Evolutionary conservation across 2,888 invertebrate genomes (phyloP).

Genomic region (Tetrapedia diversipes): DNA sequence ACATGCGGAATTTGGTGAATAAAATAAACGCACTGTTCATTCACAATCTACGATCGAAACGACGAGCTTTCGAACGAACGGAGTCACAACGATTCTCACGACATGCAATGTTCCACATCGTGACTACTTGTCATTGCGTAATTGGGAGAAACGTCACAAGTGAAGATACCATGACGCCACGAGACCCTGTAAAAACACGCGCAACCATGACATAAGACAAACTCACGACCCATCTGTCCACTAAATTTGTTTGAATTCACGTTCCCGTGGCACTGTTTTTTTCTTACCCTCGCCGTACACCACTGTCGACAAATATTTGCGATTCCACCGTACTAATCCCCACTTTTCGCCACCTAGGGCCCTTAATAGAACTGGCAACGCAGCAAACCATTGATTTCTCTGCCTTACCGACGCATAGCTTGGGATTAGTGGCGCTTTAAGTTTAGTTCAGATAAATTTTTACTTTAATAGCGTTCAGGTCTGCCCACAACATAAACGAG

Average conservation of each 20-base stretch:
- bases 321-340: slow-evolving; percentile 43
- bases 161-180: slow-evolving; percentile 14
- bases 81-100: slow-evolving; percentile 14
- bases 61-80: not conserved
- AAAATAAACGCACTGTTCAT: slow-evolving; percentile 37
- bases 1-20: not conserved
- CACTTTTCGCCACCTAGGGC: slow-evolving; percentile 8
- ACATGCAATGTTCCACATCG: slow-evolving; percentile 15
- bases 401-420: slow-evolving; percentile 62
- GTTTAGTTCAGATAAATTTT: no score
- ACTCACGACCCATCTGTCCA: slow-evolving; percentile 48
- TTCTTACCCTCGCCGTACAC: slow-evolving; percentile 66
- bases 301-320: slow-evolving; percentile 65
- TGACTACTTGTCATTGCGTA: slow-evolving; percentile 47
- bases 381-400: slow-evolving; percentile 64
- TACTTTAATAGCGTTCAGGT: no score
- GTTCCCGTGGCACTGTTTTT: slow-evolving; percentile 55
- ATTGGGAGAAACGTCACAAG: slow-evolving; percentile 33
- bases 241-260: slow-evolving; percentile 20
- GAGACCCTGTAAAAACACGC: slow-evolving; percentile 8
- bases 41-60: slow-evolving; percentile 17
- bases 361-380: slow-evolving; percentile 54
- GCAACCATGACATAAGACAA: not conserved
- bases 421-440: slow-evolving; percentile 62
- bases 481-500: no score